Percentiles rank a stretch among this genome's conserved stretches.
phyloP scores from a whole-genome alignment of 2,888 invertebrate genomes.

The Drosophila flavopinicola region DNA sequence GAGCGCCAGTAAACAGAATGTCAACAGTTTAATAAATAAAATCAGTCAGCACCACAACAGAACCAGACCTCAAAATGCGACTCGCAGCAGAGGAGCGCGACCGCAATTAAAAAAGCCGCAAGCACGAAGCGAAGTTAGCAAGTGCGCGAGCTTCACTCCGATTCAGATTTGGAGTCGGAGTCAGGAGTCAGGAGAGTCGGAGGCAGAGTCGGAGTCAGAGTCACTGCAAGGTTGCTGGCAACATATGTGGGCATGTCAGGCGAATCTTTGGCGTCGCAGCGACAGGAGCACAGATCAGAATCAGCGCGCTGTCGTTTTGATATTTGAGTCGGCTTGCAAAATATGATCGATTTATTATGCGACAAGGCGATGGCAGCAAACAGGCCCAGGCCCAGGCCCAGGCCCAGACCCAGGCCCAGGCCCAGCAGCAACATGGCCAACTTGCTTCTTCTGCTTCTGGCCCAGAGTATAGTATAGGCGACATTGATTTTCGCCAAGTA shows the following conservation, averaged over 20 bases:
- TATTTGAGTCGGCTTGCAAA: slow-evolving; percentile 64
- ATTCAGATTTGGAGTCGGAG: slow-evolving; percentile 24
- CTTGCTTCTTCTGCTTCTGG: slow-evolving; percentile 47
- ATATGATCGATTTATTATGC: slow-evolving; percentile 82
- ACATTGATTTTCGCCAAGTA: slow-evolving; percentile 81
- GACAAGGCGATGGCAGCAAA: slow-evolving; percentile 38
- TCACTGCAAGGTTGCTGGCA: slow-evolving; percentile 43
- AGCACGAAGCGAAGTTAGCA: slow-evolving; percentile 34
- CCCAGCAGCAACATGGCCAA: slow-evolving; percentile 37
- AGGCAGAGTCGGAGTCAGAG: slow-evolving; percentile 13
- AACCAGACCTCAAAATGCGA: slow-evolving; percentile 6
- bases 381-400: no score
- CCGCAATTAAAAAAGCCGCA: slow-evolving; percentile 64
- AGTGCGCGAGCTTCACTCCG: slow-evolving; percentile 44
- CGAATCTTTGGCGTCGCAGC: slow-evolving; percentile 24
- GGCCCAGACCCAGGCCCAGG: no score
- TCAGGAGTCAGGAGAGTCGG: slow-evolving; percentile 8
- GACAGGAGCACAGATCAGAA: slow-evolving; percentile 69
- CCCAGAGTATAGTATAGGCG: slow-evolving; percentile 67
- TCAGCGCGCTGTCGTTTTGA: slow-evolving; percentile 60
- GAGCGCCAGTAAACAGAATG: slow-evolving; percentile 67
- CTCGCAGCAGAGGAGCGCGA: slow-evolving; percentile 43
- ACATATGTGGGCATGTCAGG: slow-evolving; percentile 20
- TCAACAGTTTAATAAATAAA: slow-evolving; percentile 82
- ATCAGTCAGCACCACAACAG: slow-evolving; percentile 62